phyloP scores from a whole-genome alignment of 2,113 vertebrate species.

The Diadophis punctatus region DNA sequence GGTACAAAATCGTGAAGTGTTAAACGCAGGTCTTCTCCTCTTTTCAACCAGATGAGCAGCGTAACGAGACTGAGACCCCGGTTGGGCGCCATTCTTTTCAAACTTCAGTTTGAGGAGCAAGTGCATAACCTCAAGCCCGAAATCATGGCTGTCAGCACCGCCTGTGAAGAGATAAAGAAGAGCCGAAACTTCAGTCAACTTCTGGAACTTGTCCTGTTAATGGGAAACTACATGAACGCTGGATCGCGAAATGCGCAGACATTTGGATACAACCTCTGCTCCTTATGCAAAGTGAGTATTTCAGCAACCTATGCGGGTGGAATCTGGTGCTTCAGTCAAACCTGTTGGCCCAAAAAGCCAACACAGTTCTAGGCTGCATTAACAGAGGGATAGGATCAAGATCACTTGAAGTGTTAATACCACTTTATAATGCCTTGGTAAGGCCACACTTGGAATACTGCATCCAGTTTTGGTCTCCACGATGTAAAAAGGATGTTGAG shows the following conservation, averaged over 20 bases:
- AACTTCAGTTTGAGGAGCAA: constrained; percentile 97
- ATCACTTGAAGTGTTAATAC: too few species aligned
- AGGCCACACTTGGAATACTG: too few species aligned
- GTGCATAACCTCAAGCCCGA: constrained; percentile 91
- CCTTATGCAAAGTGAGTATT: constrained; percentile 92
- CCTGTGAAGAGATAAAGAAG: constrained; percentile 91
- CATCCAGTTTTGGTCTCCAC: too few species aligned
- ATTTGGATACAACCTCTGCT: constrained; percentile 93
- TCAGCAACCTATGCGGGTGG: not conserved
- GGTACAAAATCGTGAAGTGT: constrained; percentile 59
- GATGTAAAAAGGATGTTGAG: too few species aligned
- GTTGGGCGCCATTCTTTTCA: constrained; percentile 94
- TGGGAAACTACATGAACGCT: constrained; percentile 98
- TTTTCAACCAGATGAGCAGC: constrained; percentile 86
- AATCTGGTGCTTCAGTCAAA: not conserved
- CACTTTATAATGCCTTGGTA: too few species aligned
- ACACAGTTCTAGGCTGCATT: too few species aligned
- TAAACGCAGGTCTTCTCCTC: constrained; percentile 67
- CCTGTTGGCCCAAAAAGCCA: too few species aligned
- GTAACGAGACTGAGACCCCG: constrained; percentile 89
- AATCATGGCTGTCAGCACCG: constrained; percentile 89
- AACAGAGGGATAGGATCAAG: too few species aligned
- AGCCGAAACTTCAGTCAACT: constrained; percentile 87
- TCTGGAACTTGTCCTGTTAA: constrained; percentile 90
- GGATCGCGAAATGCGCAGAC: constrained; percentile 95